Conservation (phyloP, 2,888 invertebrate species). For the Scaeva pyrastri region DNA sequence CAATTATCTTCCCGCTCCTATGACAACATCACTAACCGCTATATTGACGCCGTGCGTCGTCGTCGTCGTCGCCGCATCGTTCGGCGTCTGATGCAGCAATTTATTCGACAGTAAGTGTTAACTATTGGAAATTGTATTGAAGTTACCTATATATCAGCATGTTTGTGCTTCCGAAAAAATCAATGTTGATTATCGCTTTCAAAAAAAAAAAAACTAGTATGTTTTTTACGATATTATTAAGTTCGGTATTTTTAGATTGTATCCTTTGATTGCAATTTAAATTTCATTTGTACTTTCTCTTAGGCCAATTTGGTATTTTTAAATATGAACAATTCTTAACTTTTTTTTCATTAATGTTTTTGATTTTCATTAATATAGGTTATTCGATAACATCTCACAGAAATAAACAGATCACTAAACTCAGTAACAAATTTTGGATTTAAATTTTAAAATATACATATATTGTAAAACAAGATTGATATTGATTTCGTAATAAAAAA, state of each 20-base stretch:
- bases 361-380: too few relatives aligned
- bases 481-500: too few relatives aligned
- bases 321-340: too few relatives aligned
- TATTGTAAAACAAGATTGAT: too few relatives aligned
- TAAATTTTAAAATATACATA: too few relatives aligned
- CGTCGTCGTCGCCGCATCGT: too few relatives aligned
- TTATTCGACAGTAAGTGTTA: constrained; percentile 6
- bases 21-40: not conserved
- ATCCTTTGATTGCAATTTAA: not conserved
- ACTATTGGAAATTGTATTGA: not conserved
- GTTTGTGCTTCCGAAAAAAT: not conserved
- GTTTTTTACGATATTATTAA: not conserved
- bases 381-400: too few relatives aligned
- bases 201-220: not conserved
- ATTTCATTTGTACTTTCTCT: not conserved
- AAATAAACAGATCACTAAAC: too few relatives aligned
- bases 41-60: not conserved
- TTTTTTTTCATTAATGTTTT: too few relatives aligned
- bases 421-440: too few relatives aligned
- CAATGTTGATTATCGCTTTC: not conserved
- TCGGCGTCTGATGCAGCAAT: not conserved
- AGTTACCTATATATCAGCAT: not conserved
- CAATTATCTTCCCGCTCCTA: not conserved
- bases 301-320: too few relatives aligned
- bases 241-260: not conserved